These are phyloP conservation scores for Hydraecia micacea DNA, from an alignment of 2,888 invertebrate species.

Conservation along the genomic window DNA sequence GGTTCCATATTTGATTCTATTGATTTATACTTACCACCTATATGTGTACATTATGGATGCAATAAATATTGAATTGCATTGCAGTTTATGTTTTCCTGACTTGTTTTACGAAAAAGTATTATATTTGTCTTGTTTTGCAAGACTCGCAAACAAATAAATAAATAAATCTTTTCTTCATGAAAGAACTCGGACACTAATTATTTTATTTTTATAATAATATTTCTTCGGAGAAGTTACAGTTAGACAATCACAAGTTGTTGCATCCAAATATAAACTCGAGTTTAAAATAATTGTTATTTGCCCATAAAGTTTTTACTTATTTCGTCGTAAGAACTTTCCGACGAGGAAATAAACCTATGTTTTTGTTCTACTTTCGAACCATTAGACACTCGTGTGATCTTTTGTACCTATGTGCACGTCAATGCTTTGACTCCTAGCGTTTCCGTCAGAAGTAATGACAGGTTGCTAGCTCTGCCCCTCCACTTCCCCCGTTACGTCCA, in stretches of 20 bases:
- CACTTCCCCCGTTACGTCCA: too few species aligned
- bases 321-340: neutral
- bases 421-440: conserved; percentile 19
- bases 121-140: conserved; percentile 2
- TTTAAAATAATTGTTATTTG: neutral
- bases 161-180: neutral
- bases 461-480: neutral
- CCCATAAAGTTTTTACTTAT: neutral
- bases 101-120: neutral
- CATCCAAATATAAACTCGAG: neutral
- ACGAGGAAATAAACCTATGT: neutral
- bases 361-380: conserved; percentile 5
- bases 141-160: neutral
- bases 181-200: too few species aligned
- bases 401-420: conserved; percentile 5
- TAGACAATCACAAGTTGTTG: neutral
- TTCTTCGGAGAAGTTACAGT: neutral
- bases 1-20: too few species aligned
- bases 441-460: conserved; percentile 19
- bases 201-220: neutral
- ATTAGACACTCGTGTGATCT: neutral
- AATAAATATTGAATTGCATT: too few species aligned
- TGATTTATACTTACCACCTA: too few species aligned
- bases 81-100: neutral
- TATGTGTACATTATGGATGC: too few species aligned